These are phyloP conservation scores for Gymnorhina tibicen DNA, from an alignment of 2,113 vertebrate species.

Conservation along the genomic window DNA sequence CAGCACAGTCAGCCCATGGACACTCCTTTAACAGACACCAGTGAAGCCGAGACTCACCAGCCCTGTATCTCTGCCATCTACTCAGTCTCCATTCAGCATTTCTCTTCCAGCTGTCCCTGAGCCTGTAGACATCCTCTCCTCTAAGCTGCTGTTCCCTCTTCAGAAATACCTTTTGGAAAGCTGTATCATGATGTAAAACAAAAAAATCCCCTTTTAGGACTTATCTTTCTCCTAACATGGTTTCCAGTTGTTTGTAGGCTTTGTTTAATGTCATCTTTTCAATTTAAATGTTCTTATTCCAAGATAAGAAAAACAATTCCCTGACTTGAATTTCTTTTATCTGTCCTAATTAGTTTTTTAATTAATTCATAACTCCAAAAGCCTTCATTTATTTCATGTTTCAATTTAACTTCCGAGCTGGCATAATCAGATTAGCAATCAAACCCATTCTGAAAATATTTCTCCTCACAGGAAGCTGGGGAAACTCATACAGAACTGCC, in stretches of 20 bases:
- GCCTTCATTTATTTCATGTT: slow-evolving; percentile 53
- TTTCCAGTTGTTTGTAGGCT: slow-evolving; percentile 29
- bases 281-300: slow-evolving; percentile 41
- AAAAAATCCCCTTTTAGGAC: neutral
- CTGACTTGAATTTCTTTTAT: slow-evolving; percentile 6
- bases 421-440: slow-evolving; percentile 50
- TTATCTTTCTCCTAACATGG: slow-evolving; percentile 5
- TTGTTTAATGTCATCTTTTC: slow-evolving; percentile 54
- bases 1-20: neutral
- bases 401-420: slow-evolving; percentile 34
- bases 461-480: slow-evolving; percentile 2
- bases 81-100: neutral
- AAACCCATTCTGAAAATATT: slow-evolving; percentile 30
- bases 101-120: neutral
- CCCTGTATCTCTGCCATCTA: neutral
- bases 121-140: neutral
- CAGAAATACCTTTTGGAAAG: neutral
- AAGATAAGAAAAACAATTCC: slow-evolving; percentile 57
- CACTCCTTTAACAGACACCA: neutral
- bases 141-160: neutral
- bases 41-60: neutral
- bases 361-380: slow-evolving; percentile 60
- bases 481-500: neutral
- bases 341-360: slow-evolving; percentile 51
- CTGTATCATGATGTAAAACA: neutral